These are phyloP conservation scores for Thymelicus sylvestris DNA, from an alignment of 2,888 invertebrate species.

Conservation along the genomic window DNA sequence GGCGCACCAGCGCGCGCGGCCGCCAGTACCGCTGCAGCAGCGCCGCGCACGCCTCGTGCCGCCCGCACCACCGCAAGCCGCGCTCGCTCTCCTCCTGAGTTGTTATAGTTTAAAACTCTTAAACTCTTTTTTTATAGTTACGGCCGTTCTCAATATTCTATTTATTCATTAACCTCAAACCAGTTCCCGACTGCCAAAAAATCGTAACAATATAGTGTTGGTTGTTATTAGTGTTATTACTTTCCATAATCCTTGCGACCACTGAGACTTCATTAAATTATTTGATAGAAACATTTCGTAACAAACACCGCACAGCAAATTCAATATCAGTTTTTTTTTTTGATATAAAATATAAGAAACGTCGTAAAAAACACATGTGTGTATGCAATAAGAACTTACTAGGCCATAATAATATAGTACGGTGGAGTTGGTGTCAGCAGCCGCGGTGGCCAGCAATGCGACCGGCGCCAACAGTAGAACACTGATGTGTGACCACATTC, in stretches of 20 bases:
- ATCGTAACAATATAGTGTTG: no score
- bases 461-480: background rate
- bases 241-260: no score
- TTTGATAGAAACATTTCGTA: no score
- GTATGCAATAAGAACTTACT: slow-evolving; percentile 57
- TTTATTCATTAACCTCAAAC: no score
- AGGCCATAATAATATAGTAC: slow-evolving; percentile 73
- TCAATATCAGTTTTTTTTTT: no score
- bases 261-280: no score
- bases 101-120: no score
- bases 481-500: slow-evolving; percentile 18
- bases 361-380: background rate
- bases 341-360: background rate
- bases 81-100: slow-evolving; percentile 85
- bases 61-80: slow-evolving; percentile 80
- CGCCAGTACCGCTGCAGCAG: slow-evolving; percentile 85
- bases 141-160: no score
- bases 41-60: slow-evolving; percentile 81
- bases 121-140: no score
- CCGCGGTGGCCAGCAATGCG: slow-evolving; percentile 19
- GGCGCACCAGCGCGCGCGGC: slow-evolving; percentile 82
- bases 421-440: slow-evolving; percentile 58
- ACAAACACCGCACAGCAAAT: no score
- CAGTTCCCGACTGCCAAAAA: no score
- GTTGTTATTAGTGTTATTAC: no score